A percentile compares a stretch with the other conserved stretches of the same genome.
phyloP scores from a whole-genome alignment of 2,797 vertebrate genomes.

The Podargus strigoides region DNA sequence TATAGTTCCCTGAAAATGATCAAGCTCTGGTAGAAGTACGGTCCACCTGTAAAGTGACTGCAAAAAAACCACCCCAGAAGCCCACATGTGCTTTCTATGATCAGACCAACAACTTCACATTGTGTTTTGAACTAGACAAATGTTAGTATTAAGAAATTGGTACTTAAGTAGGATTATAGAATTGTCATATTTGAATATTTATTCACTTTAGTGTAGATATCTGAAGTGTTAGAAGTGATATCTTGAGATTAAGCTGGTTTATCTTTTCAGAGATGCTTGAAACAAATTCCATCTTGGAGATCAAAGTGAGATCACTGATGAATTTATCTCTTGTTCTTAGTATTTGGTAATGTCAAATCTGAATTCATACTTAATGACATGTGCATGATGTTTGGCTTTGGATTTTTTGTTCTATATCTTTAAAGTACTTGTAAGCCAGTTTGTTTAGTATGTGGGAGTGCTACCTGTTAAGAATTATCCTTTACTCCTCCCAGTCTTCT shows the following conservation, averaged over 20 bases:
- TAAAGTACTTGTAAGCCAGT: not conserved
- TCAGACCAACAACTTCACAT: not conserved
- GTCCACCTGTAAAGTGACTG: not conserved
- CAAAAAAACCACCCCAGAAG: no score
- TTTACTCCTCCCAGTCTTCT: not conserved
- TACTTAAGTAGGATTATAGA: not conserved
- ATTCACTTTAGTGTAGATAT: not conserved
- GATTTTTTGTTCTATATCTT: not conserved
- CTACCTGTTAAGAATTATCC: not conserved
- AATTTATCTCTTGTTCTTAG: not conserved
- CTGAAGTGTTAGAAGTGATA: not conserved
- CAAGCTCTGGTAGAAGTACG: not conserved
- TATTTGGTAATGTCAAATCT: not conserved
- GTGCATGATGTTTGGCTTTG: fast-evolving
- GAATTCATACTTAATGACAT: not conserved
- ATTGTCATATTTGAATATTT: not conserved
- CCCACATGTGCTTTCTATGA: no score
- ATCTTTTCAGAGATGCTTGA: not conserved
- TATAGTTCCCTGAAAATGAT: not conserved
- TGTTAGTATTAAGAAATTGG: not conserved
- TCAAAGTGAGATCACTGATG: not conserved
- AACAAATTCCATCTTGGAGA: not conserved
- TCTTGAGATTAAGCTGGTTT: not conserved
- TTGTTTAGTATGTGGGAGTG: not conserved
- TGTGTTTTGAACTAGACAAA: not conserved